A percentile compares a stretch with the other conserved stretches of the same genome.
phyloP scores from a whole-genome alignment of 2,113 vertebrate genomes.

The Tupaia chinensis region DNA sequence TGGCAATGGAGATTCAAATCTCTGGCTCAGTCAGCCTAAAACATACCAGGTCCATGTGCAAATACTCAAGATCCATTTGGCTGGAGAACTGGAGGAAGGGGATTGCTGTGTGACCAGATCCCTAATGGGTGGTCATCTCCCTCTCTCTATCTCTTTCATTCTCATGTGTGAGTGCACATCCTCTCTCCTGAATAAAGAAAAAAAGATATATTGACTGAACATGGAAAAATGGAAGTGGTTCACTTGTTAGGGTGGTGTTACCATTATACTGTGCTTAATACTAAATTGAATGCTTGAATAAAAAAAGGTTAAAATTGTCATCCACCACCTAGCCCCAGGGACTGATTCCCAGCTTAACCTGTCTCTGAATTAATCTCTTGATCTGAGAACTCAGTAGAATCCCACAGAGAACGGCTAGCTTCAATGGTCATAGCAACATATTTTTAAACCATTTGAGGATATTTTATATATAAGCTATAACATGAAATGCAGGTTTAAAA shows the following conservation, averaged over 20 bases:
- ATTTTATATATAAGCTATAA: neutral
- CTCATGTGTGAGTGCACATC: too few relatives aligned
- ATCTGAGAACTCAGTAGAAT: neutral
- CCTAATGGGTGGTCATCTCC: too few relatives aligned
- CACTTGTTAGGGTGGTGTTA: neutral
- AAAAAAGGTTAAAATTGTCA: constrained; percentile 22
- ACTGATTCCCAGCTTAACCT: constrained; percentile 12
- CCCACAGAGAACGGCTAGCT: neutral
- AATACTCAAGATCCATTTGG: too few relatives aligned
- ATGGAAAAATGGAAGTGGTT: neutral
- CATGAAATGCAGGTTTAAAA: constrained; percentile 3
- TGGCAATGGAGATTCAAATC: too few relatives aligned
- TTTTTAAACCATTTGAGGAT: constrained; percentile 7
- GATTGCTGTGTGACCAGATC: too few relatives aligned
- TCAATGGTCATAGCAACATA: neutral
- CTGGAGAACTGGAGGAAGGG: too few relatives aligned
- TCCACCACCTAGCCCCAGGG: neutral
- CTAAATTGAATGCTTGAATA: neutral
- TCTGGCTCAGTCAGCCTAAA: too few relatives aligned
- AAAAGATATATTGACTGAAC: neutral
- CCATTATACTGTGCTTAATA: neutral
- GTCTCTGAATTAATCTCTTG: constrained; percentile 48
- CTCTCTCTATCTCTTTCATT: neutral
- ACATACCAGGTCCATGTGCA: too few relatives aligned
- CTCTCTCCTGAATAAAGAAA: too few relatives aligned